Evolutionary conservation across 1,140 invertebrate genomes (phyloP).

Genomic region (Oncopeltus fasciatus): DNA sequence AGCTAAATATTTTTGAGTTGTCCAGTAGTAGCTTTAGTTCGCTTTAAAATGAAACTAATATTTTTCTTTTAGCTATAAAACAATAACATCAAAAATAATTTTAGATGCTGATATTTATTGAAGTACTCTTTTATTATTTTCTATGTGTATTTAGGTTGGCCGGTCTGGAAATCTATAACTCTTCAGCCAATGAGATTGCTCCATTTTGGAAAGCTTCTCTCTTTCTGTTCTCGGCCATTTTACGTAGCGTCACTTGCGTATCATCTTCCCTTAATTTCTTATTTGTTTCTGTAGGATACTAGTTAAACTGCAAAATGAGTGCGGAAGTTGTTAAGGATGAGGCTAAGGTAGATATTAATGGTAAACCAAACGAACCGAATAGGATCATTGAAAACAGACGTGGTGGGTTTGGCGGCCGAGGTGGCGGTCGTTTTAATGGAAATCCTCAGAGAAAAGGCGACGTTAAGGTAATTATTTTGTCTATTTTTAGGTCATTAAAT

Average conservation of each 20-base stretch:
- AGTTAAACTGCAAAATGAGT: neutral
- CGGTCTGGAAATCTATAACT: neutral
- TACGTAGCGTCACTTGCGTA: neutral
- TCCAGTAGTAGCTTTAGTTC: no score
- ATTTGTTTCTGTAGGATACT: neutral
- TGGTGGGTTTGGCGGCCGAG: slow-evolving; percentile 27
- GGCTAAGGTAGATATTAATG: neutral
- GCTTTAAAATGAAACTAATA: no score
- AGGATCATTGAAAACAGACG: slow-evolving; percentile 19
- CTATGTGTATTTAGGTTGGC: no score
- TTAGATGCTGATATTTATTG: no score
- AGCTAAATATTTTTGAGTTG: no score
- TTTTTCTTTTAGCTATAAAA: no score
- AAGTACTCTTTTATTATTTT: no score
- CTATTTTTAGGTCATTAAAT: neutral
- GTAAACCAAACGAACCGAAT: neutral
- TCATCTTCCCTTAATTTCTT: neutral
- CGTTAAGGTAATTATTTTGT: slow-evolving; percentile 17
- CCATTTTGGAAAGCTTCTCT: neutral
- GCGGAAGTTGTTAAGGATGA: slow-evolving; percentile 2
- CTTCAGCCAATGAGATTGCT: neutral
- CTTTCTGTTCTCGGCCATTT: neutral
- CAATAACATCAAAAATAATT: no score
- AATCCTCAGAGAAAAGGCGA: slow-evolving; percentile 27
- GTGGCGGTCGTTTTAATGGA: slow-evolving; percentile 28